phyloP scores from a whole-genome alignment of 2,797 vertebrate genomes.

The Ptychobarbus kaznakovi region DNA sequence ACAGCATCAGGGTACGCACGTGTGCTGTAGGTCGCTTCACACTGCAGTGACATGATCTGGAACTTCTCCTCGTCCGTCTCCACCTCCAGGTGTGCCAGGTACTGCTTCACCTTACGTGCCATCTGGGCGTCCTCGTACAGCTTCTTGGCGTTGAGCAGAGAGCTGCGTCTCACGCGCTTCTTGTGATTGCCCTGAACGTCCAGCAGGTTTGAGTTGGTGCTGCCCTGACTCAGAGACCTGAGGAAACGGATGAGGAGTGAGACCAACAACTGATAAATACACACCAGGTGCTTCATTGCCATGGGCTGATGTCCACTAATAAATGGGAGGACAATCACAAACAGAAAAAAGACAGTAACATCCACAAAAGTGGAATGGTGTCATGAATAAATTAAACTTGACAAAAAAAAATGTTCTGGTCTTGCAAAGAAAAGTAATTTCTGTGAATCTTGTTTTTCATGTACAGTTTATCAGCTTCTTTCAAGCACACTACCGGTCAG shows the following conservation, averaged over 20 bases:
- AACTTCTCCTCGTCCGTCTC: constrained; percentile 94
- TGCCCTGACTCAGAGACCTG: constrained; percentile 96
- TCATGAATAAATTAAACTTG: background rate
- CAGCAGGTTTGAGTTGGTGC: constrained; percentile 96
- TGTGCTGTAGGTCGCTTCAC: constrained; percentile 91
- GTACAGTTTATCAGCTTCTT: background rate
- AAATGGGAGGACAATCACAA: background rate
- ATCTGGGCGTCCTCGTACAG: constrained; percentile 97
- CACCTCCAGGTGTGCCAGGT: constrained; percentile 89
- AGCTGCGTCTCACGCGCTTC: constrained; percentile 93
- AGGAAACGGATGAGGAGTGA: background rate
- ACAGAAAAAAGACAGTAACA: background rate
- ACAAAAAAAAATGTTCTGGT: no score
- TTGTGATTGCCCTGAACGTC: constrained; percentile 96
- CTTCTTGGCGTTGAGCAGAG: constrained; percentile 94
- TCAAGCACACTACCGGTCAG: no score
- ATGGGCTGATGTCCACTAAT: background rate
- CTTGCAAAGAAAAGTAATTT: background rate
- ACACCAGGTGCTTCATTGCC: background rate
- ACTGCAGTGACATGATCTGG: constrained; percentile 91
- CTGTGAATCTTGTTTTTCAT: background rate
- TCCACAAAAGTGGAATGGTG: background rate
- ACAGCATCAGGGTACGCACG: constrained; percentile 62
- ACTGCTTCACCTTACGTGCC: constrained; percentile 96
- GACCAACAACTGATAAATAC: background rate